phyloP scores from a whole-genome alignment of 2,888 invertebrate species.

The Sarcophaga rosellei region DNA sequence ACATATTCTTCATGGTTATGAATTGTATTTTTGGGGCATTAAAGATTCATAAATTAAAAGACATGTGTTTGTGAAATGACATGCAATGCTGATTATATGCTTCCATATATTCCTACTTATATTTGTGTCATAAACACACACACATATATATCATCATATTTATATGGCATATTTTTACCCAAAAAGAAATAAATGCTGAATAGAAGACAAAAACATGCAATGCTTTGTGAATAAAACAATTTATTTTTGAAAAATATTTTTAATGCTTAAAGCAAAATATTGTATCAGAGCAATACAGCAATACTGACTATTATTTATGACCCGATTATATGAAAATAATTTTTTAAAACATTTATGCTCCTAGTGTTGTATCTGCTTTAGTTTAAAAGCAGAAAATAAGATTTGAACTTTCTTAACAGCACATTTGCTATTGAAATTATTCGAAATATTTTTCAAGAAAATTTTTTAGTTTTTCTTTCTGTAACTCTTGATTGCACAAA shows the following conservation, averaged over 20 bases:
- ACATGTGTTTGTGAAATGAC: slow-evolving; percentile 49
- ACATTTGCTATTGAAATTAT: too few relatives aligned
- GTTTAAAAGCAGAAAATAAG: too few relatives aligned
- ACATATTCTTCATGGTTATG: neutral
- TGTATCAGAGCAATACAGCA: neutral
- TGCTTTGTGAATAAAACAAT: slow-evolving; percentile 7
- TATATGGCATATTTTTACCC: neutral
- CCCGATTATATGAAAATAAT: slow-evolving; percentile 5
- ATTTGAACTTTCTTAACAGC: neutral
- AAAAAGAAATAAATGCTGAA: neutral
- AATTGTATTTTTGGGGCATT: slow-evolving; percentile 26
- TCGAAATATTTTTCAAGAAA: too few relatives aligned
- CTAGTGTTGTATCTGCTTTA: too few relatives aligned
- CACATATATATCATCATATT: neutral
- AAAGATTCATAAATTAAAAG: slow-evolving; percentile 50
- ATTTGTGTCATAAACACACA: neutral
- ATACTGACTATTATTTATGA: neutral
- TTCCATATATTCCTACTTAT: neutral
- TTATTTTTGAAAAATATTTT: neutral
- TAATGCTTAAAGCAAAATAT: slow-evolving; percentile 1
- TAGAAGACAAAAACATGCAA: slow-evolving; percentile 5
- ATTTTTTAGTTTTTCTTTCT: too few relatives aligned
- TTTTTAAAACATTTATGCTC: too few relatives aligned
- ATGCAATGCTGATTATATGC: slow-evolving; percentile 32
- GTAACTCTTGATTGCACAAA: too few relatives aligned